phyloP scores from a whole-genome alignment of 2,113 vertebrate species.

The Lipophrys pholis region DNA sequence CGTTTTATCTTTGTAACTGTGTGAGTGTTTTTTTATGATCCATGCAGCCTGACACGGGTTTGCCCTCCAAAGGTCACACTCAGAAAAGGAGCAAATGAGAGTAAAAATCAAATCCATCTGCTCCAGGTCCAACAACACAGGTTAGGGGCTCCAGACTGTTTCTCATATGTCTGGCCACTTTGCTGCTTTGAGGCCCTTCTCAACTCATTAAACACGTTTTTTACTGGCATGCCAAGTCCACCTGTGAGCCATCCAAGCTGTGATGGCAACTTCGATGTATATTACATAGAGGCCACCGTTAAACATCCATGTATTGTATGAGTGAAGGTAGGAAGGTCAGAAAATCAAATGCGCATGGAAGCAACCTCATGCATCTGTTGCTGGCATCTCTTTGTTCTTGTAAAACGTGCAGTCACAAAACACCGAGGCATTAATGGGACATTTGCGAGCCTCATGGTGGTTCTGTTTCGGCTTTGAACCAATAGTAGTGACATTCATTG shows the following conservation, averaged over 20 bases:
- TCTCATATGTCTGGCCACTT: slow-evolving; percentile 39
- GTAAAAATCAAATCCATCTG: slow-evolving; percentile 72
- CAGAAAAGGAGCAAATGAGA: slow-evolving; percentile 60
- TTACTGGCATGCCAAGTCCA: slow-evolving; percentile 66
- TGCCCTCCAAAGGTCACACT: slow-evolving; percentile 44
- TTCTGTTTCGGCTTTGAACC: slow-evolving; percentile 49
- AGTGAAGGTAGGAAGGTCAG: slow-evolving; percentile 5
- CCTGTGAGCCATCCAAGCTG: slow-evolving; percentile 58
- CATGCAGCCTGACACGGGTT: slow-evolving; percentile 31
- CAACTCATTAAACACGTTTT: slow-evolving; percentile 56
- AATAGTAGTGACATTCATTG: slow-evolving; percentile 39
- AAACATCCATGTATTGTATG: slow-evolving; percentile 19
- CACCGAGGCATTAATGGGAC: slow-evolving; percentile 7
- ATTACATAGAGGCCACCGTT: slow-evolving; percentile 36
- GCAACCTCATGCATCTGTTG: background rate
- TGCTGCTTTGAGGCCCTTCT: slow-evolving; percentile 44
- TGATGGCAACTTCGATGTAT: slow-evolving; percentile 40
- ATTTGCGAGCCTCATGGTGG: slow-evolving; percentile 30
- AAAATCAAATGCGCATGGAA: slow-evolving; percentile 7
- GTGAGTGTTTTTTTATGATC: slow-evolving; percentile 45
- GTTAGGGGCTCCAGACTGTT: slow-evolving; percentile 44
- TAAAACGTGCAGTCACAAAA: slow-evolving; percentile 49
- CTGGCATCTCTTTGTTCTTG: slow-evolving; percentile 33
- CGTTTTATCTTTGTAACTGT: too few species aligned
- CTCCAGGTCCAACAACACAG: slow-evolving; percentile 36